A percentile compares a stretch with the other conserved stretches of the same genome.
Conservation (phyloP, 2,113 vertebrate genomes). For the Sylvia atricapilla region DNA sequence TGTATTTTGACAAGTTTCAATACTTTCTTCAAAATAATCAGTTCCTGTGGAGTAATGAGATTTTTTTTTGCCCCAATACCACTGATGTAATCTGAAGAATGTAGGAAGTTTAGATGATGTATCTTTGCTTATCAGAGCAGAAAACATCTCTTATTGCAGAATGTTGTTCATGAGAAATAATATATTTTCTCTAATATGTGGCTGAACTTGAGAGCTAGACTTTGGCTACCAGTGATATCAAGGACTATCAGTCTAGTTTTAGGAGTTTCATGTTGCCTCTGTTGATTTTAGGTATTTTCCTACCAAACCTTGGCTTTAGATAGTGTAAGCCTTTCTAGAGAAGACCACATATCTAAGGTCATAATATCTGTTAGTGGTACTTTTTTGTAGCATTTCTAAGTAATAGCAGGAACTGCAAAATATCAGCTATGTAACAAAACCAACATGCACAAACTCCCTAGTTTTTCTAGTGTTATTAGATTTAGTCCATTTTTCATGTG, state of each 20-base stretch:
- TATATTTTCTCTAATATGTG: slow-evolving; percentile 39
- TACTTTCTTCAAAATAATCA: slow-evolving; percentile 44
- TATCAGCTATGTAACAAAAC: background rate
- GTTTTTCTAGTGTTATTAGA: background rate
- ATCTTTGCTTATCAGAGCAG: background rate
- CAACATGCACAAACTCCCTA: background rate
- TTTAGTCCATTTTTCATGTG: background rate
- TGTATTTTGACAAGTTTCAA: slow-evolving; percentile 13
- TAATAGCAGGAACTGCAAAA: background rate
- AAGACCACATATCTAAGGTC: background rate
- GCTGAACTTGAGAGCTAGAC: slow-evolving; percentile 2
- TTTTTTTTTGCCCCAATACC: background rate
- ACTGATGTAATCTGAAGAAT: slow-evolving; percentile 56
- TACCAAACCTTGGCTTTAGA: slow-evolving; percentile 8
- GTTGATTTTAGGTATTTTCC: slow-evolving; percentile 18
- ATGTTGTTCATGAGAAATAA: slow-evolving; percentile 46
- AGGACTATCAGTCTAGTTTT: slow-evolving; percentile 10
- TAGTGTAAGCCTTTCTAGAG: background rate
- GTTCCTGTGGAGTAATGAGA: slow-evolving; percentile 9
- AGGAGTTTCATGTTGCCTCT: background rate
- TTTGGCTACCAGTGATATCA: background rate
- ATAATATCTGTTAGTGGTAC: background rate
- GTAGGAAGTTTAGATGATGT: slow-evolving; percentile 12
- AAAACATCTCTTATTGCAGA: slow-evolving; percentile 9
- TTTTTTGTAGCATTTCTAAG: background rate